Base-by-base conservation (phyloP, 2,797 vertebrate genomes). In the Thunnus albacares region DNA sequence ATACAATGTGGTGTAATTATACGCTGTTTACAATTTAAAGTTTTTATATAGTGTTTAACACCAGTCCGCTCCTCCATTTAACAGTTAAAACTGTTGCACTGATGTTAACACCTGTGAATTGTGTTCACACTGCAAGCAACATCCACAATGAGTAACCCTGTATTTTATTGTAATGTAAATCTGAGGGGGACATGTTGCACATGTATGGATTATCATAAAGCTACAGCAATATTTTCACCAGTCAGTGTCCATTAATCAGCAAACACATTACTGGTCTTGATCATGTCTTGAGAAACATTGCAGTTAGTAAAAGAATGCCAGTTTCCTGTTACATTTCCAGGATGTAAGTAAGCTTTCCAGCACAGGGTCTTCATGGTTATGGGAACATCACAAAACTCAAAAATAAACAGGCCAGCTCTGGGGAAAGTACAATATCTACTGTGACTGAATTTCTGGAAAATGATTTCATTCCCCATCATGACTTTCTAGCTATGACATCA, bases 311-410 rank as follows among this genome's bases (percentile, higher is more conserved):
- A 72, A 9, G 60, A 38, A 7, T 1, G 1, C 13, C n/a, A 13
- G 22, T 13, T 77, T 68, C 56, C 38, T 30, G 35, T 71, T 83
- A 56, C 49, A 58, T 62, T 85, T 84, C n/a, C 67, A 57, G 61
- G 66, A 63, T 0, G 45, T 8, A 49, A 6, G 2, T 24, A 18
- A 63, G 8, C 62, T 77, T 33, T 71, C 71, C 38, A 64, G 22
- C 22, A 24, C 24, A 24, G 0, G n/a, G 49, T 83, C 0, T 82
- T 61, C 51, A 82, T 72, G 53, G 63, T 26, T 67, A 74, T 38
- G 5, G 33, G 49, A 73, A 59, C 20, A 74, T 47, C 52, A 45
- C 18, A 61, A 12, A 51, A 70, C 35, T 45, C 58, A 43, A 76
- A 67, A 76, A 76, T 60, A 84, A 47, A 67, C 57, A 60, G 26